These are phyloP conservation scores for Pyrgus malvae DNA, from an alignment of 2,888 invertebrate genomes.

Conservation along the genomic window DNA sequence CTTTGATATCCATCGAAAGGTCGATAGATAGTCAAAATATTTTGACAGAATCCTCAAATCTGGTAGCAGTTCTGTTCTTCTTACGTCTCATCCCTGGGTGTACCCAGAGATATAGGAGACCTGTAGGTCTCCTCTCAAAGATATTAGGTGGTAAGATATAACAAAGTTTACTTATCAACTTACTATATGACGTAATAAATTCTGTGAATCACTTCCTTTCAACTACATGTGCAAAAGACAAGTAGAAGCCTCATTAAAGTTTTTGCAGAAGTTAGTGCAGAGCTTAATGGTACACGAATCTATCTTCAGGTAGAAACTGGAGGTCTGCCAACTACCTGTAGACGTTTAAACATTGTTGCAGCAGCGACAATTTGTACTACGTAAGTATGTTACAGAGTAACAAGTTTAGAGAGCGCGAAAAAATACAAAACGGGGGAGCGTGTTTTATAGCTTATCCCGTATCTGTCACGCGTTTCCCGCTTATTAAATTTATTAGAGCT, in stretches of 20 bases:
- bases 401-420: slow-evolving; percentile 21
- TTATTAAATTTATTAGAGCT: slow-evolving; percentile 74
- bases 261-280: slow-evolving; percentile 44
- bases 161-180: too few relatives aligned
- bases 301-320: slow-evolving; percentile 65
- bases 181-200: too few relatives aligned
- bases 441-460: slow-evolving; percentile 47
- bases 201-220: slow-evolving; percentile 34
- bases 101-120: too few relatives aligned
- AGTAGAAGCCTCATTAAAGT: slow-evolving; percentile 52
- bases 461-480: slow-evolving; percentile 61
- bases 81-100: too few relatives aligned
- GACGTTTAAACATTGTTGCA: slow-evolving; percentile 57
- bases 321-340: slow-evolving; percentile 76
- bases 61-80: too few relatives aligned
- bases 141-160: too few relatives aligned
- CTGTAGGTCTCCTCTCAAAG: too few relatives aligned
- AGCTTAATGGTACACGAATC: slow-evolving; percentile 59
- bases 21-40: too few relatives aligned
- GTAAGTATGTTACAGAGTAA: slow-evolving; percentile 17
- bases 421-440: slow-evolving; percentile 36
- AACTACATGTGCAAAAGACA: slow-evolving; percentile 33
- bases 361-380: slow-evolving; percentile 39
- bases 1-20: too few relatives aligned
- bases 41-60: too few relatives aligned